Conservation (phyloP, 2,888 invertebrate species). For the Drosophila anomalata region DNA sequence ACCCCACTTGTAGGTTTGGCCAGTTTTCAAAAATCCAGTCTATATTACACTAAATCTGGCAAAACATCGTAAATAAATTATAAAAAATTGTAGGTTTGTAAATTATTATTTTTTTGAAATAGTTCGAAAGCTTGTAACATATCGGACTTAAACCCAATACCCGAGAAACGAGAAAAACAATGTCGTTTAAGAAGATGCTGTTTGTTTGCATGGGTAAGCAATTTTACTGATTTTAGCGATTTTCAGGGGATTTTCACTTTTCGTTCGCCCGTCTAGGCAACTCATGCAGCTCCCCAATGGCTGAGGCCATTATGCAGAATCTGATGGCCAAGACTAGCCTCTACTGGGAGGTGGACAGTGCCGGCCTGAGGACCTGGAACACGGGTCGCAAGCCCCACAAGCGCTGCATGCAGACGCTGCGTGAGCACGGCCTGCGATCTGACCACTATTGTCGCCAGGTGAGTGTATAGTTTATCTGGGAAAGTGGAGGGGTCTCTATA, state of each 20-base stretch:
- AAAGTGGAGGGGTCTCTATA: neutral
- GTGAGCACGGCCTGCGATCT: constrained; percentile 86
- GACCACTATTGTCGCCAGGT: constrained; percentile 87
- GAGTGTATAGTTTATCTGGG: neutral
- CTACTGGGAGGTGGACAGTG: constrained; percentile 94
- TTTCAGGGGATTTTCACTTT: too few species aligned
- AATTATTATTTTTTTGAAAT: neutral
- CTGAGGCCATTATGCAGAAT: constrained; percentile 92
- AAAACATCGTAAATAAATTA: constrained; percentile 4
- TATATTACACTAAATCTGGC: neutral
- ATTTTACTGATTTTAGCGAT: rapidly evolving
- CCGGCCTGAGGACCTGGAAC: constrained; percentile 93
- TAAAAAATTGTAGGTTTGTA: constrained; percentile 20
- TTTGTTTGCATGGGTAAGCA: constrained; percentile 69
- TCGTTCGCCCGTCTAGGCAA: constrained; percentile 87
- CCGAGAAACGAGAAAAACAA: neutral
- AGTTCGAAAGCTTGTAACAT: too few species aligned
- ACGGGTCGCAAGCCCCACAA: constrained; percentile 90
- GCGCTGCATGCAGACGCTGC: constrained; percentile 86
- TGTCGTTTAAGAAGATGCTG: constrained; percentile 60
- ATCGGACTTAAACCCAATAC: neutral
- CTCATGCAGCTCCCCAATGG: constrained; percentile 97
- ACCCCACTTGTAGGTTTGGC: neutral
- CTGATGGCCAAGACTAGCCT: constrained; percentile 80
- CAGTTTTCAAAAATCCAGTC: neutral